Evolutionary conservation across 1,140 invertebrate species (phyloP), one percentile per base, ranked within the genome.

Genomic region (Procambarus clarkii): DNA sequence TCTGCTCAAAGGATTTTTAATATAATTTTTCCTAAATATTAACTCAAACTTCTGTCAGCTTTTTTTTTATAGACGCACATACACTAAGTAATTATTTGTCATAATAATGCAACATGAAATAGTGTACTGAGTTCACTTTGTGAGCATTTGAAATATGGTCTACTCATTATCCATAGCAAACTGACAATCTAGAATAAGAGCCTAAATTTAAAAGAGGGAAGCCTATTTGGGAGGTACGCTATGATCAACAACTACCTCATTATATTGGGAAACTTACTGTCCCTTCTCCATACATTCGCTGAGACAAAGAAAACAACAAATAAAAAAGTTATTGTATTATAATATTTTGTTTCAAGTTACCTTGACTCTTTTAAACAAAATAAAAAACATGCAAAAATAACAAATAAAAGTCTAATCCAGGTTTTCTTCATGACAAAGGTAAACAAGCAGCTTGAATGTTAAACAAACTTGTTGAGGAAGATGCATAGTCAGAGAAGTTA

Each of bases 211-310:
- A 24, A n/a, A 24, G 15, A n/a, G 79, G 79, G 48, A 58, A n/a
- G 21, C 24, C 24, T 81, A 58, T n/a, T 50, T 34, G 1, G n/a
- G 69, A 74, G 69, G 69, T 34, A 44, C 34, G 0, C 24, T 34
- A 24, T 11, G 1, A 21, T 21, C 24, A 74, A 74, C 46, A 58
- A 77, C 34, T 58, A 58, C 54, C 74, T 86, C 76, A 18, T 58
- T 34, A 86, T 58, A 18, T 8, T 13, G 71, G 48, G 21, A 86
- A 71, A 88, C 86, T 88, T 88, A 88, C 86, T 88, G 86, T 88
- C 78, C 86, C 86, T 69, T 81, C 78, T 64, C 86, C 86, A 88
- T 88, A 88, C 46, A 81, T 88, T 88, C 64, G 78, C 86, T 88
- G 64, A 81, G 86, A 88, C 80, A 78, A 80, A 80, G 86, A 88